Conservation (phyloP, 2,113 vertebrate genomes). For the Thamnophis sirtalis region DNA sequence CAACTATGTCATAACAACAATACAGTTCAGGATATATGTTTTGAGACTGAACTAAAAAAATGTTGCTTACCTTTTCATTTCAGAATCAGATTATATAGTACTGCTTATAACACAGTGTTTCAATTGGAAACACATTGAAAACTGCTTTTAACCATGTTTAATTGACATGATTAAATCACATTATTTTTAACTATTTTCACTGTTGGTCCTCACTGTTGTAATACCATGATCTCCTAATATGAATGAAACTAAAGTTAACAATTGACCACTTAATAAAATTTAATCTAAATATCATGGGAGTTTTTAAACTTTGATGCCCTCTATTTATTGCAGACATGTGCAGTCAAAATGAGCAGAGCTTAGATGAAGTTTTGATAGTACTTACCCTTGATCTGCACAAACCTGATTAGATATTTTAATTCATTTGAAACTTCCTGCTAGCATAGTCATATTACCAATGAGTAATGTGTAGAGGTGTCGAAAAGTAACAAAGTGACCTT, state of each 20-base stretch:
- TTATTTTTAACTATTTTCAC: background rate
- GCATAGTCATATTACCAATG: background rate
- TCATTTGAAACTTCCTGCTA: background rate
- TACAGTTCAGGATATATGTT: background rate
- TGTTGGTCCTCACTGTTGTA: background rate
- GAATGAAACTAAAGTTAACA: background rate
- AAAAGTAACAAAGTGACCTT: background rate
- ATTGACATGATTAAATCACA: background rate
- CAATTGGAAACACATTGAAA: slow-evolving; percentile 3
- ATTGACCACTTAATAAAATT: background rate
- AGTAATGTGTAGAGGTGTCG: background rate
- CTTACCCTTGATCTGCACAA: background rate
- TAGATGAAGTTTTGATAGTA: background rate
- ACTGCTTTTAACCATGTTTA: background rate
- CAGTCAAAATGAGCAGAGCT: background rate
- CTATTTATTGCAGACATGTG: background rate
- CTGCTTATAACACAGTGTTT: slow-evolving; percentile 25
- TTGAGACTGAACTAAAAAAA: slow-evolving; percentile 13
- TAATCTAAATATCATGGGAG: background rate
- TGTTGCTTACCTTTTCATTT: slow-evolving; percentile 40
- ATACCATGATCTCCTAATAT: background rate
- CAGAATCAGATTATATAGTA: slow-evolving; percentile 28
- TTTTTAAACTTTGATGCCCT: background rate
- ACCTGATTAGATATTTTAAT: background rate
- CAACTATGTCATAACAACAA: background rate